Base-by-base conservation (phyloP, 2,888 invertebrate genomes). In the Dorcus hopei region DNA sequence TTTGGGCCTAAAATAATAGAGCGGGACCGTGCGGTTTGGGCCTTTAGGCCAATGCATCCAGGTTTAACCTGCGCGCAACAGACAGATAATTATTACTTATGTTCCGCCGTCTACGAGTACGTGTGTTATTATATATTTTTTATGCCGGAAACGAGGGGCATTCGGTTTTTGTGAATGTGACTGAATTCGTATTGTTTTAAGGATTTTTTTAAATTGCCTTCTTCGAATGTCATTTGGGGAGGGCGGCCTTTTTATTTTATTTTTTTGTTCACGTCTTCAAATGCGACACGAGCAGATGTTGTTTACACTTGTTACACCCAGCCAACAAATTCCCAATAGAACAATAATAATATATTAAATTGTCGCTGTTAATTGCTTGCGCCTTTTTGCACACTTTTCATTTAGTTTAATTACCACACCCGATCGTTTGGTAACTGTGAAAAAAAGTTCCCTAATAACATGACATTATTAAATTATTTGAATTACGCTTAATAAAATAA, bases 71-170 rank as follows among this genome's bases (percentile, higher is more conserved):
- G 60, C 65, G 61, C 62, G 65, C 66, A 67, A 68, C 72, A 73
- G 71, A 71, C 73, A 67, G 71, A 72, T 75, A 75, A 75, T 75
- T 75, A 74, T 70, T 73, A 73, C 74, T 73, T 73, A 59, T 70
- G 68, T 70, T 70, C 70, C 68, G 70, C 65, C 70, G 72, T 19
- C 23, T 41, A 39, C 14, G 54, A 71, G 70, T 69, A 72, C 73
- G 71, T 75, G 70, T 77, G 73, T 77, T 76, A 77, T 77, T 77
- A 77, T 73, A 76, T 77, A 74, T 76, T 77, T 77, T 77, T 77
- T 77, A 75, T 76, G 77, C 77, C 77, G 77, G 77, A 77, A 77
- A 77, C 74, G 73, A 66, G 67, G 68, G 70, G 66, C 69, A 47
- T 23, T 54, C 47, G 69, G 58, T 67, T 69, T 68, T 68, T 70